These are phyloP conservation scores for Zygothrica quintamaculata DNA, from an alignment of 2,888 invertebrate genomes.

Conservation along the genomic window DNA sequence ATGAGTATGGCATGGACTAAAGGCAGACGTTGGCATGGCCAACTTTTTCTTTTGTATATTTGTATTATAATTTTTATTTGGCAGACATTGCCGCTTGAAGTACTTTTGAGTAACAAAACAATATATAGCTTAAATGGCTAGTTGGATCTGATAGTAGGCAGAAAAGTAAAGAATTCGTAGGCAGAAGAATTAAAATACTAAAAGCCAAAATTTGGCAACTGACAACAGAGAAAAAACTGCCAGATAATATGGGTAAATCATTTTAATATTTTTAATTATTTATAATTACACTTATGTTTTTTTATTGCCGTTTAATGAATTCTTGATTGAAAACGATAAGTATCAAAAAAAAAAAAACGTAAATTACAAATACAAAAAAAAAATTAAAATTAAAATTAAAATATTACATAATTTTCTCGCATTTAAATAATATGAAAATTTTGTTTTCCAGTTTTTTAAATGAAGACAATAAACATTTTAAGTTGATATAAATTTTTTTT, in stretches of 20 bases:
- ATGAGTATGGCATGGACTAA: slow-evolving; percentile 1
- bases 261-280: background rate
- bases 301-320: background rate
- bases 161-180: too few relatives aligned
- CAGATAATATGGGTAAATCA: slow-evolving; percentile 49
- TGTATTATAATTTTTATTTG: background rate
- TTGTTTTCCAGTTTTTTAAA: too few relatives aligned
- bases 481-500: too few relatives aligned
- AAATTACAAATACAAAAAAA: too few relatives aligned
- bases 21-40: slow-evolving; percentile 36
- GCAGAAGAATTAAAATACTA: too few relatives aligned
- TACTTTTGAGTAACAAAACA: slow-evolving; percentile 62
- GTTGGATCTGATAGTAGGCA: slow-evolving; percentile 20
- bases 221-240: slow-evolving; percentile 17
- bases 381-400: too few relatives aligned
- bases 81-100: slow-evolving; percentile 33
- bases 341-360: too few relatives aligned
- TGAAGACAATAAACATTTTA: too few relatives aligned
- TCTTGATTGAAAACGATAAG: background rate
- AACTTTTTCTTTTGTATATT: slow-evolving; percentile 14
- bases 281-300: background rate
- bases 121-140: slow-evolving; percentile 53
- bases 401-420: too few relatives aligned
- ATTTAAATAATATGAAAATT: too few relatives aligned
- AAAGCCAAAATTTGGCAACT: background rate